These are phyloP conservation scores for Rapana venosa DNA, from an alignment of 2,888 invertebrate genomes.

Conservation along the genomic window DNA sequence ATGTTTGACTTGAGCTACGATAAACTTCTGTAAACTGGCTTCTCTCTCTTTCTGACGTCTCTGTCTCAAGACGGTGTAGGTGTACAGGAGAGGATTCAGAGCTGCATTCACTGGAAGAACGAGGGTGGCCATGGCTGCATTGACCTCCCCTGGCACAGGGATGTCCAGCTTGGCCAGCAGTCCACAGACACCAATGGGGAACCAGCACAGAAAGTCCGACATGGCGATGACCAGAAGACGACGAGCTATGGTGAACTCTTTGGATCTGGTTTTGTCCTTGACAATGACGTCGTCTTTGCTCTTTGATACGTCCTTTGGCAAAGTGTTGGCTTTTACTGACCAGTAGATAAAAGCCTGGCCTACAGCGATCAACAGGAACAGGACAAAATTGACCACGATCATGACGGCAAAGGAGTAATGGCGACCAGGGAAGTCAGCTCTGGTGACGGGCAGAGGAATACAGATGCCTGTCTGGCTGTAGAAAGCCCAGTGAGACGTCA, in stretches of 20 bases:
- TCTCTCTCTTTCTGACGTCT: neutral
- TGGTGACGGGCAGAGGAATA: neutral
- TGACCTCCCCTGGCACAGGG: neutral
- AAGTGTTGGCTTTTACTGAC: neutral
- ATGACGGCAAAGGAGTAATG: neutral
- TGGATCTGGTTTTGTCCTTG: neutral
- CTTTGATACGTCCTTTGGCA: neutral
- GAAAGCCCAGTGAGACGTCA: neutral
- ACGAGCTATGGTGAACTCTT: neutral
- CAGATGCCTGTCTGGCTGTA: conserved; percentile 13
- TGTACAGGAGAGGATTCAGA: neutral
- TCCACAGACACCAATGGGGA: conserved; percentile 10
- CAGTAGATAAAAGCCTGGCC: neutral
- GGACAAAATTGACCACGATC: neutral
- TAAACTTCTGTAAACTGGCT: neutral
- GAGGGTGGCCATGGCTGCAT: neutral
- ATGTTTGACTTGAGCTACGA: neutral
- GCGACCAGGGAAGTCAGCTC: neutral
- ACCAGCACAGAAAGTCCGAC: conserved; percentile 12
- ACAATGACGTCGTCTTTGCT: neutral
- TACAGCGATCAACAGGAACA: neutral
- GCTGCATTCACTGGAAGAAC: neutral
- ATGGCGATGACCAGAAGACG: conserved; percentile 9
- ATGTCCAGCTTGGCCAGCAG: neutral
- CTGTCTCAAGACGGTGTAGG: neutral